These are phyloP conservation scores for Antheraea yamamai DNA, from an alignment of 2,888 invertebrate genomes.

Conservation along the genomic window DNA sequence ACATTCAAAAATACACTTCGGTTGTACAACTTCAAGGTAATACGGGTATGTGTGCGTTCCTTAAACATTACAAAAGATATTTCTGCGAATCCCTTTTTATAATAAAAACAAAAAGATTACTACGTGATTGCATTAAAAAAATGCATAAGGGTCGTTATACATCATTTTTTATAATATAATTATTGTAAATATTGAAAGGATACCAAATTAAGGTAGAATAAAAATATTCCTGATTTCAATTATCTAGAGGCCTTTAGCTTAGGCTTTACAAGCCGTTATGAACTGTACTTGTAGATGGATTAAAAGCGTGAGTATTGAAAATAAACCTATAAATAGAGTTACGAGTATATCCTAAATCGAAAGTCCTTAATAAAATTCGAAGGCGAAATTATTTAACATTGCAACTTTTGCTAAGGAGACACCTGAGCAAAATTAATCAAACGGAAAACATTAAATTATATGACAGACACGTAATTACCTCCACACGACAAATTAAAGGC, in stretches of 20 bases:
- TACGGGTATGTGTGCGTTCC: background rate
- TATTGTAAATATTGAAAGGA: background rate
- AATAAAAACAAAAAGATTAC: background rate
- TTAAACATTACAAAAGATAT: background rate
- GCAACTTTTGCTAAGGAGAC: background rate
- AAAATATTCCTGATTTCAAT: background rate
- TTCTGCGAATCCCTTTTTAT: background rate
- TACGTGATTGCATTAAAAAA: background rate
- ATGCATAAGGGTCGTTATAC: background rate
- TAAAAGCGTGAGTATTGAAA: background rate
- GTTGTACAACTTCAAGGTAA: background rate
- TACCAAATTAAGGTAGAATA: background rate
- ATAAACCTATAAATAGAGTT: background rate
- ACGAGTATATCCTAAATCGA: background rate
- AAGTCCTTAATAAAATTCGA: background rate
- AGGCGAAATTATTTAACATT: constrained; percentile 1
- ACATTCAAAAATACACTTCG: background rate
- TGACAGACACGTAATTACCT: constrained; percentile 21
- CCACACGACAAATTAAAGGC: constrained; percentile 14
- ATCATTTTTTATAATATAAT: background rate
- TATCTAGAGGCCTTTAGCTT: background rate
- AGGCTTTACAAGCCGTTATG: background rate
- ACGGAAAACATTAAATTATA: constrained; percentile 3
- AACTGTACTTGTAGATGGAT: background rate
- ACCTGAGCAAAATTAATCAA: background rate